Evolutionary conservation across 1,140 invertebrate species (phyloP), one percentile per base, ranked within the genome.

Genomic region (Stegodyphus mimosarum): DNA sequence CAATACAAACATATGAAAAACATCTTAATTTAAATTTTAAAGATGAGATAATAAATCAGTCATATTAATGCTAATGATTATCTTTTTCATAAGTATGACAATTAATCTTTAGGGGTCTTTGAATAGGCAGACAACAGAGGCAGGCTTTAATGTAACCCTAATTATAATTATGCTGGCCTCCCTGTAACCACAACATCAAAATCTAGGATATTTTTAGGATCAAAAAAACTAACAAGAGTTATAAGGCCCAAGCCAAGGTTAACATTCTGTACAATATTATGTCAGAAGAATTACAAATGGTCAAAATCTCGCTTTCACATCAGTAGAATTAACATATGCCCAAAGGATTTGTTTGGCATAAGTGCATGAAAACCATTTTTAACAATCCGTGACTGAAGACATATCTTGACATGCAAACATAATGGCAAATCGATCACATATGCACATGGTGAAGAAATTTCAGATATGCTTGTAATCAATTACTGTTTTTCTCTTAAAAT

Each of bases 181-280:
- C 49, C 66, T 69, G 64, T 17, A 69, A 67, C 18, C 49, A 48
- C n/a, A 70, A 67, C 49, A 51, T 48, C 60, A 77, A 77, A 77
- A 49, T 69, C 64, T 78, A 78, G 18, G 48, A 15, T 69, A 80
- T 71, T 80, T 80, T 71, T 71, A 80, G 67, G 67, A 80, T 80
- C 50, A 71, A 60, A 80, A 33, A 33, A 71, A 17, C 77, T 80
- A 78, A 78, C 76, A 69, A 70, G 55, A 60, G 9, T 49, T 60
- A 49, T 81, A 81, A 81, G 78, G 78, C 53, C 52, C 78, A 81
- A n/a, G 69, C 48, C 78, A 81, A 72, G 69, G 33, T 81, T 72
- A 72, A 81, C 67, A 66, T 73, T 74, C 79, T 83, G 79, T 74
- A 83, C 79, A 83, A 74, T 64, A 73, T 18, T 73, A 76, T 70